Evolutionary conservation across 1,140 invertebrate genomes (phyloP).

Genomic region (Pogonognathellus flavescens): DNA sequence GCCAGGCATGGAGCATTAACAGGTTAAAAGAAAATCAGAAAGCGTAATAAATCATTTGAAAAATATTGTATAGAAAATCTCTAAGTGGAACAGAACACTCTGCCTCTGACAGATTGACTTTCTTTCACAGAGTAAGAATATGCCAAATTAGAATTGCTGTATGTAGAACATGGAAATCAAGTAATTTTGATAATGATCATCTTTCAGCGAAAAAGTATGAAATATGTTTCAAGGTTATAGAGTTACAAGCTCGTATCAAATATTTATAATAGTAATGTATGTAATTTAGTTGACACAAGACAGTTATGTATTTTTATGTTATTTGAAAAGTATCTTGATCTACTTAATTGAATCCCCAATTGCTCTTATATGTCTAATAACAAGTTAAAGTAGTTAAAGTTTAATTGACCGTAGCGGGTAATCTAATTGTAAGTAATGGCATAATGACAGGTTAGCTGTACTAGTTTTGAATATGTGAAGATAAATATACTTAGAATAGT

Average conservation of each 20-base stretch:
- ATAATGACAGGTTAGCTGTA: too few species aligned
- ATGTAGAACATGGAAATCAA: background rate
- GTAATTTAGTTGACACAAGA: background rate
- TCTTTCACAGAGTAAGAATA: background rate
- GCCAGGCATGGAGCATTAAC: constrained; percentile 30
- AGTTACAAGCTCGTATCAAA: background rate
- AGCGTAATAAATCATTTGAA: constrained; percentile 35
- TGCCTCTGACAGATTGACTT: background rate
- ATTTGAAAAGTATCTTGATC: constrained; percentile 16
- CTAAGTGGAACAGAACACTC: background rate
- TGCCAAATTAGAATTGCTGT: constrained; percentile 6
- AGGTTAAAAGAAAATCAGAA: constrained; percentile 7
- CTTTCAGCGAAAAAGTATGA: background rate
- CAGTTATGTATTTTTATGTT: constrained; percentile 23
- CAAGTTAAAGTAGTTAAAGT: background rate
- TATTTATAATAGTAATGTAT: background rate
- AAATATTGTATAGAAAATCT: background rate
- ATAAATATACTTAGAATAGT: background rate
- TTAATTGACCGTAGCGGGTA: too few species aligned
- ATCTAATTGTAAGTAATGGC: too few species aligned
- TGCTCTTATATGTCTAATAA: background rate
- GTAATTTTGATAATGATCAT: background rate
- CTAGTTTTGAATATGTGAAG: background rate
- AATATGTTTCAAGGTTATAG: background rate
- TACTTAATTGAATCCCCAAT: background rate